Evolutionary conservation across 2,888 invertebrate genomes (phyloP).

Genomic region (Epinotia bilunana): DNA sequence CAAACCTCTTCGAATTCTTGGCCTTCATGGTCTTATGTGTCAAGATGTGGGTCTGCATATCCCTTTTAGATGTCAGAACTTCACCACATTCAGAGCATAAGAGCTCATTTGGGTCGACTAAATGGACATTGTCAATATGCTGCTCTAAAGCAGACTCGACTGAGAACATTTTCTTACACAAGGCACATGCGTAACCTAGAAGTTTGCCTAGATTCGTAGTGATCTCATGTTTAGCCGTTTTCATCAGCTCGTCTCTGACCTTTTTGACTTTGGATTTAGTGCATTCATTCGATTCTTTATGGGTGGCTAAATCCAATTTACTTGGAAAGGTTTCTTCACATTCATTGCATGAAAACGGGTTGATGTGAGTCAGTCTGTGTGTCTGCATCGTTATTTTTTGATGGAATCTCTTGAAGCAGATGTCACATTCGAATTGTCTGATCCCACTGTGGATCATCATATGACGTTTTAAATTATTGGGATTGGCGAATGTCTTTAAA

Average conservation of each 20-base stretch:
- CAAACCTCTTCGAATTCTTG: constrained; percentile 70
- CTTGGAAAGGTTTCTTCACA: constrained; percentile 71
- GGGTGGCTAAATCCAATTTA: constrained; percentile 58
- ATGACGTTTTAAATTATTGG: constrained; percentile 79
- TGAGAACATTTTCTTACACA: constrained; percentile 81
- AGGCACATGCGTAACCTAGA: constrained; percentile 74
- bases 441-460: constrained; percentile 79
- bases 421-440: constrained; percentile 78
- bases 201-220: constrained; percentile 73
- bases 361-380: constrained; percentile 74
- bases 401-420: constrained; percentile 76
- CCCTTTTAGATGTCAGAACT: constrained; percentile 67
- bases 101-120: constrained; percentile 66
- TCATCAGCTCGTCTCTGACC: constrained; percentile 75
- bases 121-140: constrained; percentile 74
- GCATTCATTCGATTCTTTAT: constrained; percentile 67
- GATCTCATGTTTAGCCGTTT: constrained; percentile 75
- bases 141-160: constrained; percentile 74
- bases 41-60: constrained; percentile 66
- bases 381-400: constrained; percentile 82
- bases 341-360: constrained; percentile 69
- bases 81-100: constrained; percentile 74
- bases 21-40: constrained; percentile 63
- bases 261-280: constrained; percentile 64
- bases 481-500: constrained; percentile 78